A percentile compares a stretch with the other conserved stretches of the same genome.
phyloP scores from a whole-genome alignment of 2,888 invertebrate genomes.

The Caenorhabditis wallacei region DNA sequence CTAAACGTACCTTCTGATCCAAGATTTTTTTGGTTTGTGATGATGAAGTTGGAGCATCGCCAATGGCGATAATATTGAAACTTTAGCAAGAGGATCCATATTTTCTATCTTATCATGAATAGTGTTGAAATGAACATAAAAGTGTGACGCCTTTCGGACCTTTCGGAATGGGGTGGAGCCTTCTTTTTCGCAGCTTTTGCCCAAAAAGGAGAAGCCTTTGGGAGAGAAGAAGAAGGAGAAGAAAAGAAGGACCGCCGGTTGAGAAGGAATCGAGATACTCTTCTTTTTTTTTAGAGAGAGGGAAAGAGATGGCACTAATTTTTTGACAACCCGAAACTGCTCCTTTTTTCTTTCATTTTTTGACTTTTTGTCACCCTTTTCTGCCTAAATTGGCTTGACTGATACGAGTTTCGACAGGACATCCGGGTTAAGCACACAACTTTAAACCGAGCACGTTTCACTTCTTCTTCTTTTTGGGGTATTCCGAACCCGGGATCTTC shows the following conservation, averaged over 20 bases:
- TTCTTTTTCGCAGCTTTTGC: conserved; percentile 1
- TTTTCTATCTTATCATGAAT: conserved; percentile 51
- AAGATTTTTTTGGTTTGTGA: conserved; percentile 72
- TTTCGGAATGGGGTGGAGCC: conserved; percentile 44
- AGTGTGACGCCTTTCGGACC: conserved; percentile 24
- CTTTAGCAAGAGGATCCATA: conserved; percentile 70
- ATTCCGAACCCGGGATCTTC: conserved; percentile 6
- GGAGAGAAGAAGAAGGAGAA: conserved; percentile 15
- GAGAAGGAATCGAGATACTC: conserved; percentile 37
- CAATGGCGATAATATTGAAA: conserved; percentile 71
- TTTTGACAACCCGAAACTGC: conserved; percentile 51
- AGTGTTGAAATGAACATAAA: not conserved
- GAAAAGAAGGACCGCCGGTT: conserved; percentile 27
- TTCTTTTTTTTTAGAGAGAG: conserved; percentile 9
- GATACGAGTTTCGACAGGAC: conserved; percentile 54
- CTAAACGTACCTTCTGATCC: conserved; percentile 71
- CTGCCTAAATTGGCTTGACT: conserved; percentile 59
- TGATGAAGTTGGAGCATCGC: conserved; percentile 73
- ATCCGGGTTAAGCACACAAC: conserved; percentile 42
- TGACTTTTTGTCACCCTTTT: conserved; percentile 49
- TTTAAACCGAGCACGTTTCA: conserved; percentile 47
- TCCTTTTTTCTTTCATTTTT: conserved; percentile 48
- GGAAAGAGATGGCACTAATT: conserved; percentile 43
- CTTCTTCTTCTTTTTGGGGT: not conserved
- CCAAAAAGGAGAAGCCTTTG: conserved; percentile 17